These are phyloP conservation scores for Aphaenogaster floridana DNA, from an alignment of 1,140 invertebrate genomes.

Conservation along the genomic window DNA sequence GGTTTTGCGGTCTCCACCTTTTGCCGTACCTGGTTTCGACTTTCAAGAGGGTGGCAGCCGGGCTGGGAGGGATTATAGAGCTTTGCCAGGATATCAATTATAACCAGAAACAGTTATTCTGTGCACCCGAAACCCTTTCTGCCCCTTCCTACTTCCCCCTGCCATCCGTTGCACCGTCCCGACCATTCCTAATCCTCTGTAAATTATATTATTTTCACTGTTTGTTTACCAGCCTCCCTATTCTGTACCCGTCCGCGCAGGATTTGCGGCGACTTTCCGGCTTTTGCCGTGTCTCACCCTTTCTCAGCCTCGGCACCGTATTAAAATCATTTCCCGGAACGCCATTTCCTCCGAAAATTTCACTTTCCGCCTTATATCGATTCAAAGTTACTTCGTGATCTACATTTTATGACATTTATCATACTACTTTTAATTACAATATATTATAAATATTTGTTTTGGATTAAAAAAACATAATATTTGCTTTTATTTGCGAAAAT, in stretches of 20 bases:
- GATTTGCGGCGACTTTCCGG: constrained; percentile 86
- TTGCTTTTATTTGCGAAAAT: not conserved
- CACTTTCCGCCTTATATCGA: constrained; percentile 41
- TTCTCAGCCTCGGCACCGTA: constrained; percentile 70
- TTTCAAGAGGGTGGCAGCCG: constrained; percentile 83
- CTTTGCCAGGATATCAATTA: constrained; percentile 87
- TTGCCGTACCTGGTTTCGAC: constrained; percentile 83
- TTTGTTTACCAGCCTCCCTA: constrained; percentile 86
- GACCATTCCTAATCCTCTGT: constrained; percentile 85
- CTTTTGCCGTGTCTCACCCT: constrained; percentile 81
- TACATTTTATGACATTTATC: constrained; percentile 3
- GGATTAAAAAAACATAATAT: not conserved
- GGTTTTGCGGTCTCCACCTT: constrained; percentile 82
- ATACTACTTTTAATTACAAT: not conserved
- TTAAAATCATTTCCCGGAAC: constrained; percentile 74
- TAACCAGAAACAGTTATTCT: constrained; percentile 85
- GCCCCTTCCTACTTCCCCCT: constrained; percentile 71
- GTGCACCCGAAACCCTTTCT: constrained; percentile 78
- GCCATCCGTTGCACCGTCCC: constrained; percentile 68
- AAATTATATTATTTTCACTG: constrained; percentile 87
- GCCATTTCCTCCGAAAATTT: constrained; percentile 63
- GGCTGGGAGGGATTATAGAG: constrained; percentile 84
- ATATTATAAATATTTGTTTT: not conserved
- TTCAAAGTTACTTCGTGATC: constrained; percentile 31
- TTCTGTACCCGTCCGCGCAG: constrained; percentile 82